phyloP scores from a whole-genome alignment of 2,888 invertebrate species.

The Troglohyphantes excavatus region DNA sequence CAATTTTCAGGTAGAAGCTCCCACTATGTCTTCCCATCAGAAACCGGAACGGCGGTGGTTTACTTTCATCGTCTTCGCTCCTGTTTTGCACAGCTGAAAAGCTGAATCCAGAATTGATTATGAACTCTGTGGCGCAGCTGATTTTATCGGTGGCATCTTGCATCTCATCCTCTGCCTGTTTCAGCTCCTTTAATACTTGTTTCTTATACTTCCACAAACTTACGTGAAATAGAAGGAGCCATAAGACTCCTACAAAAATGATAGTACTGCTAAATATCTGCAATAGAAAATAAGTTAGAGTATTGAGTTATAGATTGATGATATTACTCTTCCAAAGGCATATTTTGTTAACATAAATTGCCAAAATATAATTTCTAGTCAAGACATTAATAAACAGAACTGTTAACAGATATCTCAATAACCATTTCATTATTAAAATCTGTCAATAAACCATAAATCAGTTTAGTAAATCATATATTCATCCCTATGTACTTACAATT shows the following conservation, averaged over 20 bases:
- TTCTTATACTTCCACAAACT: slow-evolving; percentile 86
- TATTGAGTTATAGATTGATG: no score
- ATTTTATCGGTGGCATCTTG: slow-evolving; percentile 74
- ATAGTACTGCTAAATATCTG: slow-evolving; percentile 87
- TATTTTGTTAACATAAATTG: no score
- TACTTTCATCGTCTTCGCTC: slow-evolving; percentile 46
- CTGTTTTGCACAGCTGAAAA: slow-evolving; percentile 10
- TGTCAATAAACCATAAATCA: no score
- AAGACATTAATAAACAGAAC: no score
- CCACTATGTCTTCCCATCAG: slow-evolving; percentile 87
- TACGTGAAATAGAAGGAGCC: slow-evolving; percentile 86
- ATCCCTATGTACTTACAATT: no score
- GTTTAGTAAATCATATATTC: no score
- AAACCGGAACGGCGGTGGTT: slow-evolving; percentile 79
- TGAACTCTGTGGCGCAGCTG: slow-evolving; percentile 78
- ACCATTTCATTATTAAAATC: no score
- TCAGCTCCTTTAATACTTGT: slow-evolving; percentile 72
- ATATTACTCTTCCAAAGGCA: no score
- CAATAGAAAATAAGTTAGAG: neutral
- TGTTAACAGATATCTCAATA: no score
- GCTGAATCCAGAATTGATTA: slow-evolving; percentile 74
- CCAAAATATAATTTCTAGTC: no score
- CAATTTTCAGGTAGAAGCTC: slow-evolving; percentile 89
- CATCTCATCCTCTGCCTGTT: slow-evolving; percentile 66
- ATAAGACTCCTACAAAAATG: slow-evolving; percentile 85